Evolutionary conservation across 2,888 invertebrate genomes (phyloP).

Genomic region (Oegoconia quadripuncta): DNA sequence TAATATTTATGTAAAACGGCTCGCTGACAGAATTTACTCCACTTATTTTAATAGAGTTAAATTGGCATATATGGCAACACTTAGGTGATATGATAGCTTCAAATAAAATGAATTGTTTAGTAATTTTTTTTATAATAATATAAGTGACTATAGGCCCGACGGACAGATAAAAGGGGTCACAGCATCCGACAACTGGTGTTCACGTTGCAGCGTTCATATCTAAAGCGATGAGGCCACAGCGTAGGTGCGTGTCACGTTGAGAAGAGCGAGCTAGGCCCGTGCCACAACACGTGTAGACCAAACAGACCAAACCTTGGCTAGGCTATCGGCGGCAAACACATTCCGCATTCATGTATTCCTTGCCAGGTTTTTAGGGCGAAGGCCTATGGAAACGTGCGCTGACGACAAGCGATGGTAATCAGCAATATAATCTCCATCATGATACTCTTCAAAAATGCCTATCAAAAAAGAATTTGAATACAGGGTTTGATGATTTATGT

Average conservation of each 20-base stretch:
- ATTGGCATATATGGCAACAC: too few relatives aligned
- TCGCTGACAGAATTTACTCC: too few relatives aligned
- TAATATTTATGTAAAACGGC: too few relatives aligned
- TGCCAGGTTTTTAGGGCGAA: conserved; percentile 43
- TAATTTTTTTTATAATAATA: too few relatives aligned
- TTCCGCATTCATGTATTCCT: conserved; percentile 50
- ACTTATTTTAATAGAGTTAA: too few relatives aligned
- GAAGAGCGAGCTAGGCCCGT: conserved; percentile 27
- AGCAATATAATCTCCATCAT: too few relatives aligned
- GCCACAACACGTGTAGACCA: conserved; percentile 37
- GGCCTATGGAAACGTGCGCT: conserved; percentile 27
- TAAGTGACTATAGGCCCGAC: too few relatives aligned
- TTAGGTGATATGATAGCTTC: too few relatives aligned
- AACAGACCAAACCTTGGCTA: conserved; percentile 40
- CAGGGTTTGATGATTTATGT: too few relatives aligned
- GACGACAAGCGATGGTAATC: conserved; percentile 29
- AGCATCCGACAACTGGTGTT: neutral
- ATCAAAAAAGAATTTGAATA: too few relatives aligned
- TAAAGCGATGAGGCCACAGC: neutral
- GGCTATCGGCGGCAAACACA: conserved; percentile 26
- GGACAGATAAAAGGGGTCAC: conserved; percentile 6
- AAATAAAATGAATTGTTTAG: too few relatives aligned
- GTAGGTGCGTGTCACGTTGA: conserved; percentile 52
- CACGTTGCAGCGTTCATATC: conserved; percentile 4
- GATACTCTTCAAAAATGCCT: too few relatives aligned